Evolutionary conservation across 2,888 invertebrate genomes (phyloP).

Genomic region (Ganaspis brasiliensis): DNA sequence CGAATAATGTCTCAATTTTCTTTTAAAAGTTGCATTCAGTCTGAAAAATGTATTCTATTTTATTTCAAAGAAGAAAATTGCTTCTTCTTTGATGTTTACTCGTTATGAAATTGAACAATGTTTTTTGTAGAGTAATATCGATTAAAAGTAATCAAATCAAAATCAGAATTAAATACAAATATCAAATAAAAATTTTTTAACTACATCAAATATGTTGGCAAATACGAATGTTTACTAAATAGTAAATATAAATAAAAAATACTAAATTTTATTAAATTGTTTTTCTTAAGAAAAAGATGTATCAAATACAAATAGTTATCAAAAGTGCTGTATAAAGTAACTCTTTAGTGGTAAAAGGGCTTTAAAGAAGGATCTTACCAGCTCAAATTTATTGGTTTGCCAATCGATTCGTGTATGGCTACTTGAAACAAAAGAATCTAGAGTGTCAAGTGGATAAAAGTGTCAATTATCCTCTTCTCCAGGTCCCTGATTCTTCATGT

Average conservation of each 20-base stretch:
- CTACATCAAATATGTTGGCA: too few relatives aligned
- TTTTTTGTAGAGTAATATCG: too few relatives aligned
- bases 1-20: neutral
- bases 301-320: too few relatives aligned
- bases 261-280: too few relatives aligned
- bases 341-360: neutral
- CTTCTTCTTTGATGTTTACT: neutral
- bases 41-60: neutral
- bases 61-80: neutral
- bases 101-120: too few relatives aligned
- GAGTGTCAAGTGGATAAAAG: conserved; percentile 32
- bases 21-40: neutral
- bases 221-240: too few relatives aligned
- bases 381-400: conserved; percentile 29
- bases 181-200: too few relatives aligned
- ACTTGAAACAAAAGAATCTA: conserved; percentile 33
- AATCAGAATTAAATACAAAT: too few relatives aligned
- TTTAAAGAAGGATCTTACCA: conserved; percentile 31
- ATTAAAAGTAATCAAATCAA: too few relatives aligned
- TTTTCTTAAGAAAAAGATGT: too few relatives aligned
- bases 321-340: neutral
- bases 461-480: conserved; percentile 24
- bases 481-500: conserved; percentile 10
- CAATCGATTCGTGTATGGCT: conserved; percentile 26
- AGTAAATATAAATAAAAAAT: too few relatives aligned